Conservation (phyloP, 1,140 invertebrate genomes). For the Tetramorium alpestre region DNA sequence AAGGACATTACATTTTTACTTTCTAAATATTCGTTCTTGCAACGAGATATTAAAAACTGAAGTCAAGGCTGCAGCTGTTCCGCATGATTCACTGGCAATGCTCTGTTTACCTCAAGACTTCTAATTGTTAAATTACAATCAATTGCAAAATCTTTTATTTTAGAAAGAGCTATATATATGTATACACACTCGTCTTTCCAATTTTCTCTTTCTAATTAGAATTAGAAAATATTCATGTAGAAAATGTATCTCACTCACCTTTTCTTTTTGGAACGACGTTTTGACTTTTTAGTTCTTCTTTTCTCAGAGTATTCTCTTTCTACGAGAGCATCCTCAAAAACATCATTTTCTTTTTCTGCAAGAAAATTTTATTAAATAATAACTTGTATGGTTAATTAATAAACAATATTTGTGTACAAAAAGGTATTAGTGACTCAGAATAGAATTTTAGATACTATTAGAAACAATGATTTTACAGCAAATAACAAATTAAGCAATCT, state of each 20-base stretch:
- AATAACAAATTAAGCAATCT: neutral
- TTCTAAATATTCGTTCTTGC: neutral
- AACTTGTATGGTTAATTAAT: neutral
- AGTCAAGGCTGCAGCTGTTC: neutral
- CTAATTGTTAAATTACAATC: neutral
- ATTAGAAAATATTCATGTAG: neutral
- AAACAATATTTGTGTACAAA: neutral
- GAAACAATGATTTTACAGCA: neutral
- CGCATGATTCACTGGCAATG: slow-evolving; percentile 5
- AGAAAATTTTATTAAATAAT: neutral
- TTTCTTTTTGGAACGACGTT: neutral
- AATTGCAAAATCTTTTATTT: neutral
- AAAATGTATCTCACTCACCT: slow-evolving; percentile 21
- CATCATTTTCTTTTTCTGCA: slow-evolving; percentile 6
- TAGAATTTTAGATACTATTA: too few species aligned
- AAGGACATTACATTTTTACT: neutral
- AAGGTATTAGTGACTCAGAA: neutral
- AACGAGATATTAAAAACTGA: neutral
- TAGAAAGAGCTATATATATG: neutral
- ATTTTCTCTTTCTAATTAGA: too few species aligned
- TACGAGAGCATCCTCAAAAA: too few species aligned
- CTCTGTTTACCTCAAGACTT: neutral
- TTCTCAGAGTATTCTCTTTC: too few species aligned
- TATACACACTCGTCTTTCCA: too few species aligned
- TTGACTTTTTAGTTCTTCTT: too few species aligned